These are phyloP conservation scores for Cepaea hortensis DNA, from an alignment of 2,888 invertebrate genomes.

Conservation along the genomic window DNA sequence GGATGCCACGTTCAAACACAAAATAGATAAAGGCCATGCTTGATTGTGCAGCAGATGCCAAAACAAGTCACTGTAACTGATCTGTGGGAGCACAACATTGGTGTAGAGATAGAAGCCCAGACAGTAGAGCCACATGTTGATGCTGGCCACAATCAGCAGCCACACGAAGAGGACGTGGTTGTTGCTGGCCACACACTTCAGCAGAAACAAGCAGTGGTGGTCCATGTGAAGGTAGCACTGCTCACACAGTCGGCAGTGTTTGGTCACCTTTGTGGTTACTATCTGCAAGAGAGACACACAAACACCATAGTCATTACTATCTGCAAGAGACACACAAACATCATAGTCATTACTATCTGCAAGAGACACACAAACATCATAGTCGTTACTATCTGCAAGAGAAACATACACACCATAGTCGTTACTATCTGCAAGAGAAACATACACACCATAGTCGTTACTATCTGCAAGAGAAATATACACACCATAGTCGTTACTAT, in stretches of 20 bases:
- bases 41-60: slow-evolving; percentile 58
- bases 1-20: slow-evolving; percentile 65
- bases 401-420: too few relatives aligned
- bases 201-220: slow-evolving; percentile 75
- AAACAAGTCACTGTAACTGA: slow-evolving; percentile 41
- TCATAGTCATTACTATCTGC: too few relatives aligned
- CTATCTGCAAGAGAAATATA: too few relatives aligned
- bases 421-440: too few relatives aligned
- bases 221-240: slow-evolving; percentile 72
- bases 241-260: slow-evolving; percentile 74
- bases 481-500: too few relatives aligned
- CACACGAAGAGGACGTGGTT: slow-evolving; percentile 73
- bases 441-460: too few relatives aligned
- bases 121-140: slow-evolving; percentile 56
- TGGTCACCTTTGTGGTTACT: slow-evolving; percentile 54
- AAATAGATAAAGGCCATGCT: slow-evolving; percentile 66
- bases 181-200: slow-evolving; percentile 71
- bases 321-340: too few relatives aligned
- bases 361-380: too few relatives aligned
- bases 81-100: slow-evolving; percentile 46
- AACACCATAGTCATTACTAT: not conserved
- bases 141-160: slow-evolving; percentile 57
- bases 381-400: too few relatives aligned
- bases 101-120: slow-evolving; percentile 66
- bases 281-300: not conserved